A percentile compares a stretch with the other conserved stretches of the same genome.
Conservation (phyloP, 2,113 vertebrate genomes). For the Osmerus eperlanus region DNA sequence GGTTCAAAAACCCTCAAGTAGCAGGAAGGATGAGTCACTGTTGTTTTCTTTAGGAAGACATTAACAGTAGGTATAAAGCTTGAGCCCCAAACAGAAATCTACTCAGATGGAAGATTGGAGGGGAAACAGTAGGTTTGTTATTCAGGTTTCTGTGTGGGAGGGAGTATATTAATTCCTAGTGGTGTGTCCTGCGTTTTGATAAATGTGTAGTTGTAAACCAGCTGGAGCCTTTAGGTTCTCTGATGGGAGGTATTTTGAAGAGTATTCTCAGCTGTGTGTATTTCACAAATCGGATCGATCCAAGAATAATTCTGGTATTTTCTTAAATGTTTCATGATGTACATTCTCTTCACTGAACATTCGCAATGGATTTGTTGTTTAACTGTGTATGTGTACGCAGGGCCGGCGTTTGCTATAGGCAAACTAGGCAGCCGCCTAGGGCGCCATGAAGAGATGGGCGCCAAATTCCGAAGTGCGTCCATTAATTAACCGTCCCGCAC, state of each 20-base stretch:
- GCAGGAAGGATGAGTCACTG: not conserved
- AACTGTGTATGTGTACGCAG: no score
- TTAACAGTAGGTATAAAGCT: conserved; percentile 1
- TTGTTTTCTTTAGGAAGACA: not conserved
- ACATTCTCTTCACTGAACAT: no score
- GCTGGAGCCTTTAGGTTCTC: not conserved
- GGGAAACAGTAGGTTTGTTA: conserved; percentile 24
- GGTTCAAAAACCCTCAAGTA: not conserved
- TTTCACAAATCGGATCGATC: no score
- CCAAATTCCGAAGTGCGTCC: no score
- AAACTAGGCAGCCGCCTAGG: no score
- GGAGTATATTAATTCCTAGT: conserved; percentile 22
- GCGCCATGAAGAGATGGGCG: no score
- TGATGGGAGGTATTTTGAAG: not conserved
- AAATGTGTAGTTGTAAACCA: conserved; percentile 5
- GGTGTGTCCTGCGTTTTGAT: conserved; percentile 17
- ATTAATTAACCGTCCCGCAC: no score
- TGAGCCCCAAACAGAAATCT: not conserved
- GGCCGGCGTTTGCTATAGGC: no score
- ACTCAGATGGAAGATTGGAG: conserved; percentile 2
- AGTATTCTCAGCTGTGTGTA: no score
- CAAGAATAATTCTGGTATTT: no score
- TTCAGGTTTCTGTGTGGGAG: conserved; percentile 11
- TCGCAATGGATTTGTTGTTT: no score
- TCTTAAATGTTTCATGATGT: no score